Percentiles rank a stretch among this genome's conserved stretches.
Conservation (phyloP, 1,140 invertebrate genomes). For the Antheraea pernyi region DNA sequence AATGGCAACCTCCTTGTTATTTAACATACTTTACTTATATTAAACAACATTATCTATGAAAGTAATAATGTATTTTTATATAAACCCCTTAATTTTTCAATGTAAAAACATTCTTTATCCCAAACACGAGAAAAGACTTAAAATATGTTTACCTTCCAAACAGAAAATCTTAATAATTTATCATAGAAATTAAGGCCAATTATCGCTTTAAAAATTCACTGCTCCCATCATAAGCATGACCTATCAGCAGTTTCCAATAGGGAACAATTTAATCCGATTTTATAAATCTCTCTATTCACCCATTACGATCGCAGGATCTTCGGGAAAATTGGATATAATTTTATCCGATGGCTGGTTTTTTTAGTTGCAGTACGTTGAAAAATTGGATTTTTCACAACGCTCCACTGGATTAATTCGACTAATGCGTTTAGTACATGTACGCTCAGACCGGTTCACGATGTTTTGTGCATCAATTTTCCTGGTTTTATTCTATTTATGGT, state of each 20-base stretch:
- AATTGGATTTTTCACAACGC: conserved; percentile 75
- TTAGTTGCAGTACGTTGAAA: conserved; percentile 48
- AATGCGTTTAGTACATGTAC: conserved; percentile 54
- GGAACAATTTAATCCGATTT: conserved; percentile 65
- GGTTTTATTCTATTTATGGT: not conserved
- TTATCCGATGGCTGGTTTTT: conserved; percentile 54
- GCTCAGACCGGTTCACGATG: not conserved
- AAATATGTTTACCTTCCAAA: too few species aligned
- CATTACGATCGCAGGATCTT: conserved; percentile 30
- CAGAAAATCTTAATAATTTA: too few species aligned
- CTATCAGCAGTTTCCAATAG: conserved; percentile 47
- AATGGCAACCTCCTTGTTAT: too few species aligned
- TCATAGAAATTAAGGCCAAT: not conserved
- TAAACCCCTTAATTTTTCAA: too few species aligned
- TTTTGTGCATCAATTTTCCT: not conserved
- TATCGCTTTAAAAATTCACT: not conserved
- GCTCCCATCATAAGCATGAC: conserved; percentile 19
- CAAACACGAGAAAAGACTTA: too few species aligned
- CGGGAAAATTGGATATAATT: conserved; percentile 70
- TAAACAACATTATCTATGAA: too few species aligned
- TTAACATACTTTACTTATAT: too few species aligned
- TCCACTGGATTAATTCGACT: conserved; percentile 70
- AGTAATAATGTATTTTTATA: too few species aligned
- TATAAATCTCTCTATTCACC: conserved; percentile 43
- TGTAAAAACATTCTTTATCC: too few species aligned